Base-by-base conservation (phyloP, 2,113 vertebrate species). In the Geococcyx californianus region DNA sequence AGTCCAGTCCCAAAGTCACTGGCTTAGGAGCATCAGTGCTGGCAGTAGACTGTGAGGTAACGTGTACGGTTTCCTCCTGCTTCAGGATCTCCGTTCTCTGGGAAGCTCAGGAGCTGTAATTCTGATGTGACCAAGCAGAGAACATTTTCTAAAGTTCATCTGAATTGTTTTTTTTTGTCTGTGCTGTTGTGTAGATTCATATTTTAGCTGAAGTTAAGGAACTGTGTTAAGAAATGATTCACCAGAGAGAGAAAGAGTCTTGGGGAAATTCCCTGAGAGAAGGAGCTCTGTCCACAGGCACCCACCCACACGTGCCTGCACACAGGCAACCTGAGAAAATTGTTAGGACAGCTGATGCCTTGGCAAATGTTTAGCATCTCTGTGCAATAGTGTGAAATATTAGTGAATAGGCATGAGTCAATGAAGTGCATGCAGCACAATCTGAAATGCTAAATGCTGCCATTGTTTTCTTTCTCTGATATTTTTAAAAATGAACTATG, bases 221-320 rank as follows among this genome's bases (percentile, higher is more conserved):
- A 31, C 84, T 73, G 0, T 3, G 5, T 38, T 85, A 44, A 70
- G 44, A 81, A 55, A 38, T 51, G 12, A n/a, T 74, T 93, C 40
- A 64, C 34, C n/a, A 72, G 52, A 54, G 47, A 54, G 47, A 28
- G 28, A 38, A 73, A 10, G n/a, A 56, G 31, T 29, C 33, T 23
- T 28, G 33, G 74, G 55, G 67, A 38, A 79, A 20, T 85, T 95
- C 63, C 40, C 83, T 3, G 24, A 69, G 64, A 84, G 49, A 85
- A 82, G 51, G 45, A 17, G 47, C 4, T 0, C 25, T 34, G 62
- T 66, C 42, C 11, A 2, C 15, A 19, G 55, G 31, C 38, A 21
- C 1, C 1, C 79, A 17, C 29, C 1, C 79, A 17, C 29, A 2
- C 10, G 17, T 0, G 2, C 5, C 1, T 19, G 20, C 26, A 24